These are phyloP conservation scores for Salticus scenicus DNA, from an alignment of 2,888 invertebrate species.

Conservation along the genomic window DNA sequence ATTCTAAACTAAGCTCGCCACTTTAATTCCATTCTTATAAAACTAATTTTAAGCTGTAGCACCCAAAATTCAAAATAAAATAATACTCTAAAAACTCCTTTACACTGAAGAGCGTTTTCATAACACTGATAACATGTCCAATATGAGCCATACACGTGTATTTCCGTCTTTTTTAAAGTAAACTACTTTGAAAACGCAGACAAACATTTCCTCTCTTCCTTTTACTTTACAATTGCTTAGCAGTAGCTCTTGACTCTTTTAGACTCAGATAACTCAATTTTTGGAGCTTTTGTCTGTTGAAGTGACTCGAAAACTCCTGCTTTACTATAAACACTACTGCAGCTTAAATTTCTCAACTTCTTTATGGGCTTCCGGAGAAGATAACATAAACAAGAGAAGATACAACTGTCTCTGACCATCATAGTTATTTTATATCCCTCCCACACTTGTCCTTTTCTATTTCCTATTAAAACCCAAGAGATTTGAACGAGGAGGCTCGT, in stretches of 20 bases:
- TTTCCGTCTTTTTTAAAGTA: slow-evolving; percentile 1
- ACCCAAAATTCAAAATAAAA: not conserved
- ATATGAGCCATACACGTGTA: slow-evolving; percentile 30
- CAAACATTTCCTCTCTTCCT: not conserved
- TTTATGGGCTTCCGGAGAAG: slow-evolving; percentile 65
- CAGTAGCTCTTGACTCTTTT: slow-evolving; percentile 42
- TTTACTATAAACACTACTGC: slow-evolving; percentile 48
- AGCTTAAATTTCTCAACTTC: slow-evolving; percentile 51
- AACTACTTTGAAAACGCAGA: not conserved
- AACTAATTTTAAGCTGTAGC: not conserved
- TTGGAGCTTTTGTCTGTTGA: slow-evolving; percentile 20
- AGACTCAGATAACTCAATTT: slow-evolving; percentile 30
- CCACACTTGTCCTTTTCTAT: slow-evolving; percentile 42
- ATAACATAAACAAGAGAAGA: slow-evolving; percentile 62
- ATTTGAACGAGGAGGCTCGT: slow-evolving; percentile 30
- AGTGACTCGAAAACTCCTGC: slow-evolving; percentile 19
- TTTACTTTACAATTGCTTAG: slow-evolving; percentile 31
- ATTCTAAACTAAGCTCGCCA: too few relatives aligned
- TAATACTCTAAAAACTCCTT: not conserved
- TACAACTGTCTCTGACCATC: slow-evolving; percentile 64
- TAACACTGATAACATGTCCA: slow-evolving; percentile 6
- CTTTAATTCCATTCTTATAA: not conserved
- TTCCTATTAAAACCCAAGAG: slow-evolving; percentile 65
- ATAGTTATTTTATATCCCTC: slow-evolving; percentile 56
- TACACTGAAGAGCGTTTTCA: slow-evolving; percentile 15